Evolutionary conservation across 2,797 vertebrate genomes (phyloP).

Genomic region (Cephalopachus bancanus): DNA sequence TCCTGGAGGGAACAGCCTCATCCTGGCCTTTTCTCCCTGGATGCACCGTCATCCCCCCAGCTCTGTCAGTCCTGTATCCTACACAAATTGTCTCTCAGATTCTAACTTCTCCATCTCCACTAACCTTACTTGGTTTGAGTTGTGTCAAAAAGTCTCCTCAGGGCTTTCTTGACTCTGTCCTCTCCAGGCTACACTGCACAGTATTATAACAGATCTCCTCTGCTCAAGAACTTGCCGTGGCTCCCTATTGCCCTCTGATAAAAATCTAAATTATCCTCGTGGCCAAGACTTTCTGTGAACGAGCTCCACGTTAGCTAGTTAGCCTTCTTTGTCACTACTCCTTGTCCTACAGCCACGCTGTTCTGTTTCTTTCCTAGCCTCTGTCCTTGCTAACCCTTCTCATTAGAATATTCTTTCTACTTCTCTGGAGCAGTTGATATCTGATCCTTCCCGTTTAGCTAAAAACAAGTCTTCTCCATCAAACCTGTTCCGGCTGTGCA

Average conservation of each 20-base stretch:
- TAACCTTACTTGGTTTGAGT: neutral
- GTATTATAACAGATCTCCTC: neutral
- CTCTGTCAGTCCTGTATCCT: neutral
- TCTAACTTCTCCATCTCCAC: neutral
- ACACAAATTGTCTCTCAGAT: neutral
- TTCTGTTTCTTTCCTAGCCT: neutral
- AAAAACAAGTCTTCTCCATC: neutral
- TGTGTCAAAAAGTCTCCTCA: neutral
- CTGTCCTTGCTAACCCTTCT: neutral
- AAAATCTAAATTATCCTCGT: neutral
- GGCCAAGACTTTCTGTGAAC: neutral
- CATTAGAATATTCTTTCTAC: neutral
- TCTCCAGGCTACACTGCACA: neutral
- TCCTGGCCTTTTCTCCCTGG: neutral
- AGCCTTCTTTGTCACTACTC: neutral
- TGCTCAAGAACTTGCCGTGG: neutral
- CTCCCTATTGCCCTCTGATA: neutral
- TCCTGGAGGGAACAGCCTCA: neutral
- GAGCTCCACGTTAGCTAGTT: neutral
- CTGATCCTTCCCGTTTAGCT: neutral
- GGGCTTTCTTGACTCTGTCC: neutral
- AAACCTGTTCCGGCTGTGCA: neutral
- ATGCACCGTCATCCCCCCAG: accelerated
- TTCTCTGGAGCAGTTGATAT: neutral
- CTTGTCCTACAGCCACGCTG: neutral